Conservation (phyloP, 2,888 invertebrate genomes). For the Acrobasis suavella region DNA sequence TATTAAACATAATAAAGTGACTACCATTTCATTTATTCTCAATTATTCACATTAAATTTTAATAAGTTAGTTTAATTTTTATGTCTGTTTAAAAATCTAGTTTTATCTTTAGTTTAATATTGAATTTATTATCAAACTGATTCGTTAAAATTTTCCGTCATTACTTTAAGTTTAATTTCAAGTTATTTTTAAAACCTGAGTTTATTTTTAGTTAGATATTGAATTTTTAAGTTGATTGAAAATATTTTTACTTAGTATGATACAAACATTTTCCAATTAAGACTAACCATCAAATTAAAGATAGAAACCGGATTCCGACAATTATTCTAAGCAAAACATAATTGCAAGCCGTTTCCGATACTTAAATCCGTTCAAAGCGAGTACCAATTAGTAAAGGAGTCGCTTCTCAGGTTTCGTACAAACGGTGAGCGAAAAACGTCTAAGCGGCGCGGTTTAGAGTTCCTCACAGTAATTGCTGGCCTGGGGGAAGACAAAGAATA, state of each 20-base stretch:
- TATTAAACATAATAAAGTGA: no score
- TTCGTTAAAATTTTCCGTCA: no score
- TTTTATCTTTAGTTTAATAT: no score
- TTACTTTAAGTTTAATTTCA: no score
- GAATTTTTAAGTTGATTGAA: no score
- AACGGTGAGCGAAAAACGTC: slow-evolving; percentile 67
- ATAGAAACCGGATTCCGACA: slow-evolving; percentile 8
- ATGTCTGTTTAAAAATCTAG: no score
- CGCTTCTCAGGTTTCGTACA: slow-evolving; percentile 57
- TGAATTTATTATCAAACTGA: no score
- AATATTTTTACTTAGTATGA: background rate
- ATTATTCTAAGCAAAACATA: slow-evolving; percentile 19
- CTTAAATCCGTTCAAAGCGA: slow-evolving; percentile 46
- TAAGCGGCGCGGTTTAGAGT: slow-evolving; percentile 57
- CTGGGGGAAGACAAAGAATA: slow-evolving; percentile 49
- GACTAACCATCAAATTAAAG: slow-evolving; percentile 1
- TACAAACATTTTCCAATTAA: background rate
- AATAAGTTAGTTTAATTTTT: no score
- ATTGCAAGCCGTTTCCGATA: slow-evolving; percentile 42
- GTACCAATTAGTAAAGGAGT: slow-evolving; percentile 74
- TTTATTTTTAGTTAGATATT: no score
- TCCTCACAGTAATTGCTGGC: slow-evolving; percentile 68
- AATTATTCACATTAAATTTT: no score
- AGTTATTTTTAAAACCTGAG: no score
- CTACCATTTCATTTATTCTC: no score